Evolutionary conservation across 2,888 invertebrate species (phyloP).

Genomic region (Crematogaster levior): DNA sequence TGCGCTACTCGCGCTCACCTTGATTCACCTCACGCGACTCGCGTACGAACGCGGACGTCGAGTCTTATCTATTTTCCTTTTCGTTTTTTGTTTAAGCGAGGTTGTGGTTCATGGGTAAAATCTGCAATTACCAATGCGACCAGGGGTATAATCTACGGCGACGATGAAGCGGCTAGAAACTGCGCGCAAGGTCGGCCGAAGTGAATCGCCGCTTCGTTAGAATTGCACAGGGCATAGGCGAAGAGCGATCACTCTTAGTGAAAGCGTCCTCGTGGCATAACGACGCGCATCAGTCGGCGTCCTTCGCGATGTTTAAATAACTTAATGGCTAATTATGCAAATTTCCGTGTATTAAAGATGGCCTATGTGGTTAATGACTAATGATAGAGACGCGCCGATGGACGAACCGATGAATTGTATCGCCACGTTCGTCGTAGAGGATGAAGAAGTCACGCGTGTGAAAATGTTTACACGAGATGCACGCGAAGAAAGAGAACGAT

Average conservation of each 20-base stretch:
- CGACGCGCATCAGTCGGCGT: constrained; percentile 15
- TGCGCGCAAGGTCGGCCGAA: constrained; percentile 37
- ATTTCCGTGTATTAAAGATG: constrained; percentile 30
- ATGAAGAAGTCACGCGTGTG: constrained; percentile 22
- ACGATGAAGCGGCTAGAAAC: constrained; percentile 44
- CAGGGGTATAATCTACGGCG: constrained; percentile 32
- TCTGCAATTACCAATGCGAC: constrained; percentile 41
- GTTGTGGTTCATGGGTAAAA: constrained; percentile 26
- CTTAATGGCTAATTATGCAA: constrained; percentile 49
- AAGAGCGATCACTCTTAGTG: constrained; percentile 4
- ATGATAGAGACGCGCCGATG: constrained; percentile 13
- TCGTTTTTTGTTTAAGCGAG: background rate
- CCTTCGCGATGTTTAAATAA: constrained; percentile 55
- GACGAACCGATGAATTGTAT: constrained; percentile 20
- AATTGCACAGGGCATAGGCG: constrained; percentile 17
- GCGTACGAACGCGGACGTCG: background rate
- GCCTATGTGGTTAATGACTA: constrained; percentile 35
- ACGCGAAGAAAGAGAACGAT: constrained; percentile 1
- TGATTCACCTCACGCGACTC: constrained; percentile 22
- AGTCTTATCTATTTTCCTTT: background rate
- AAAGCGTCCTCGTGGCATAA: constrained; percentile 32
- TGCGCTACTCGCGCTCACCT: constrained; percentile 13
- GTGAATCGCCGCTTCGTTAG: constrained; percentile 37
- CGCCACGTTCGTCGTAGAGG: constrained; percentile 6
- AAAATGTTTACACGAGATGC: constrained; percentile 17